A percentile compares a stretch with the other conserved stretches of the same genome.
Conservation (phyloP, 2,113 vertebrate genomes). For the Suricata suricatta region DNA sequence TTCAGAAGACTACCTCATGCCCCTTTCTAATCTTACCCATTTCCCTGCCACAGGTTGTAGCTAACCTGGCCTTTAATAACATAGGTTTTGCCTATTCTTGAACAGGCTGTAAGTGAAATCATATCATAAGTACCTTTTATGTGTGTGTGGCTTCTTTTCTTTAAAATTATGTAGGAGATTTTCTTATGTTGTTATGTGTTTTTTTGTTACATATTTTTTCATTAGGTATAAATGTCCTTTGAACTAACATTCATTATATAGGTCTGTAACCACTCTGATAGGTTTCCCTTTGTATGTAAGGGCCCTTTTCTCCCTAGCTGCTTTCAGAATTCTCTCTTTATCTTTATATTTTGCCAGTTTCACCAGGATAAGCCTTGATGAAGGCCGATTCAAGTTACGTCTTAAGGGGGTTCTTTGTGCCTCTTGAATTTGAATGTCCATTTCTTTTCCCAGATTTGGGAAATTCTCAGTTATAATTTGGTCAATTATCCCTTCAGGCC, state of each 20-base stretch:
- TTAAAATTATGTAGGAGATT: background rate
- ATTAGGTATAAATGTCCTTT: background rate
- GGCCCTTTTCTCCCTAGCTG: too few species aligned
- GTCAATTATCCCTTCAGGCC: too few species aligned
- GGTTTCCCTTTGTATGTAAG: too few species aligned
- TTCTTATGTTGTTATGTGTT: background rate
- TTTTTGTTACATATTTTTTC: background rate
- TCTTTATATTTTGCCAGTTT: too few species aligned
- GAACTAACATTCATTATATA: background rate
- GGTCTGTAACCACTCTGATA: too few species aligned
- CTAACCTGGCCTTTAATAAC: background rate
- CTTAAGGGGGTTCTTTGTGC: too few species aligned
- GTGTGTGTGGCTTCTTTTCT: constrained; percentile 8
- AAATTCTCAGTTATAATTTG: too few species aligned
- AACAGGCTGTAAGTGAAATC: background rate
- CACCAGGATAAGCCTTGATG: too few species aligned
- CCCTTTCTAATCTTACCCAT: background rate
- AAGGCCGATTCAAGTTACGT: too few species aligned
- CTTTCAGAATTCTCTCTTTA: too few species aligned
- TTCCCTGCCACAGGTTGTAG: background rate
- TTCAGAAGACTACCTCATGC: background rate
- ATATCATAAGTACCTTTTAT: background rate
- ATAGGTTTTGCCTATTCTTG: background rate
- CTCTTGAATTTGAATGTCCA: too few species aligned
- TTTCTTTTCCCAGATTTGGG: too few species aligned